Evolutionary conservation across 2,888 invertebrate genomes (phyloP), one percentile per base, ranked within the genome.

Genomic region (Athripsodes cinereus): DNA sequence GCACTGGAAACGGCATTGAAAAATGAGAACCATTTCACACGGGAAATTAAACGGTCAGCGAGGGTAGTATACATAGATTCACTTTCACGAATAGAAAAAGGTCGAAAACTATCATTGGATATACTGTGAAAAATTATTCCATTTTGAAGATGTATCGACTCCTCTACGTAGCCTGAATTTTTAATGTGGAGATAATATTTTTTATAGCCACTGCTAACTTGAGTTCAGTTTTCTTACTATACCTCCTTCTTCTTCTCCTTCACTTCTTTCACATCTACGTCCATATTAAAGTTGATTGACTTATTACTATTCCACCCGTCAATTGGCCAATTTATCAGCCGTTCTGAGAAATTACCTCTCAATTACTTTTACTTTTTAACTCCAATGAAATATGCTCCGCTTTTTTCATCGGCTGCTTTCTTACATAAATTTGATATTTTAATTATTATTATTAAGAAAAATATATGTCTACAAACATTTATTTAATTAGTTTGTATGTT

Each of bases 41-140:
- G 60, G 62, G 62, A 62, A 62, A 62, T 62, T 62, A 62, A 62
- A 58, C 48, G 55, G 31, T 55, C 55, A 52, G 34, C 22, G 19
- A 3, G 26, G 35, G 35, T 18, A 13, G 26, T 26, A 26, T 26
- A 26, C 26, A 40, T 13, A 40, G 13, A 3, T 40, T 16, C 16
- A 40, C 16, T 40, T 40, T 40, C 13, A 3, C 26, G 3, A 13
- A 48, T 31, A n/a, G 19, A 40, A 49, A 52, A 53, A 47, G 57
- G 52, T 52, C 53, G 48, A 35, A 35, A 53, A 53, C 21, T 48
- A 52, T 53, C 49, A 21, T 22, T 19, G 44, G 52, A 54, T 54
- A n/a, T n/a, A 46, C 35, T 46, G 56, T 60, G 57, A 60, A 53
- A 60, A 60, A 60, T 53, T 53, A 57, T 60, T 48, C 57, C 53